Percentiles rank a stretch among this genome's conserved stretches.
phyloP scores from a whole-genome alignment of 2,888 invertebrate genomes.

The Willowsia nigromaculata region DNA sequence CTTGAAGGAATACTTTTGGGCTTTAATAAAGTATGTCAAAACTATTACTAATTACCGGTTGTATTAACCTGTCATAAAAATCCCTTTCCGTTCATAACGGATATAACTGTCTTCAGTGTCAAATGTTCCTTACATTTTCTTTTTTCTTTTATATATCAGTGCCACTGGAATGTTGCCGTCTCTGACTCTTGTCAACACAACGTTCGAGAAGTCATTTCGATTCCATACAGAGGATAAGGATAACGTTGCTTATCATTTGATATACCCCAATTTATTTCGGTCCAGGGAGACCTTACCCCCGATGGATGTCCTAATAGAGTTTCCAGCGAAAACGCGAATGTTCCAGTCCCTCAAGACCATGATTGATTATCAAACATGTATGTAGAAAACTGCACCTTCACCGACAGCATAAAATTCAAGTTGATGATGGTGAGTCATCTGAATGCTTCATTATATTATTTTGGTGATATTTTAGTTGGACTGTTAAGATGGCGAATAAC shows the following conservation, averaged over 20 bases:
- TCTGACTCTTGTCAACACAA: conserved; percentile 56
- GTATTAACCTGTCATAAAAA: too few species aligned
- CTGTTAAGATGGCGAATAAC: too few species aligned
- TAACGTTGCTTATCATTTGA: conserved; percentile 25
- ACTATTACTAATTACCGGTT: too few species aligned
- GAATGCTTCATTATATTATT: background rate
- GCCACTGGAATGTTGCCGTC: conserved; percentile 57
- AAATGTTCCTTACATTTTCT: background rate
- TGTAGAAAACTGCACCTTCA: background rate
- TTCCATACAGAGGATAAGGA: conserved; percentile 23
- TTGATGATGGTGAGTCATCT: background rate
- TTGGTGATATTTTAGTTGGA: too few species aligned
- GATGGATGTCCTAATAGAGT: conserved; percentile 53
- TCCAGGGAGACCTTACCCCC: conserved; percentile 38
- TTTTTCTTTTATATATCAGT: too few species aligned
- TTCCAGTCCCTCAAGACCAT: conserved; percentile 26
- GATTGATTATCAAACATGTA: conserved; percentile 59
- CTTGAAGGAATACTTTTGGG: conserved; percentile 28
- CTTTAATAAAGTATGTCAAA: conserved; percentile 41
- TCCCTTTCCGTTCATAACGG: too few species aligned
- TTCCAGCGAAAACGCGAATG: conserved; percentile 48
- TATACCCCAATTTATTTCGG: background rate
- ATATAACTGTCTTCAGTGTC: background rate
- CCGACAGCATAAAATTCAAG: background rate
- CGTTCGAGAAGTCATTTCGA: background rate